Evolutionary conservation across 1,140 invertebrate genomes (phyloP), one percentile per base, ranked within the genome.

Genomic region (Tetragnatha versicolor): DNA sequence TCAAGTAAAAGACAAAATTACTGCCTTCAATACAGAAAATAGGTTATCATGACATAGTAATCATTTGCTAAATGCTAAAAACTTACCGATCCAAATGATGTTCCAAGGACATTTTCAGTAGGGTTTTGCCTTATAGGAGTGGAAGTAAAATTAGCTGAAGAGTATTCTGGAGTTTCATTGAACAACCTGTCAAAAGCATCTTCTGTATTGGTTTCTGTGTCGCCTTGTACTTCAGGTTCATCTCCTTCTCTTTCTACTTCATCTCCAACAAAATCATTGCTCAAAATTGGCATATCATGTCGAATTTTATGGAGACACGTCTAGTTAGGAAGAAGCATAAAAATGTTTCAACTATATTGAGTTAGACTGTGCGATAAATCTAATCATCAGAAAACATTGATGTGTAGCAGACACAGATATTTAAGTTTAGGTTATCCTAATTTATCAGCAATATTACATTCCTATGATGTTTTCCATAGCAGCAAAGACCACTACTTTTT

Each of bases 301-400:
- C 91, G 87, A 80, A 91, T 91, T 80, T 88, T 90, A 25, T 88
- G 88, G 35, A 92, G 82, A 82, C 84, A 86, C 1, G 84, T 85
- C 85, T 89, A 86, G 2, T 70, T 69, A 37, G n/a, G 70, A 60
- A 25, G 61, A 20, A 65, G n/a, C n/a, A n/a, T n/a, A 69, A 55
- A 22, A 53, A 12, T 29, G 42, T 42, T 12, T 5, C 4, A 53
- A 37, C 7, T 3, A 61, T 27, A 61, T 33, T 47, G 51, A 37
- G 29, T n/a, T n/a, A n/a, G n/a, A n/a, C n/a, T n/a, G n/a, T n/a
- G n/a, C n/a, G n/a, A n/a, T n/a, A n/a, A n/a, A n/a, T n/a, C n/a
- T n/a, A n/a, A n/a, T n/a, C n/a, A n/a, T n/a, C n/a, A n/a, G n/a
- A n/a, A n/a, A n/a, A n/a, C n/a, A n/a, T n/a, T n/a, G n/a, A n/a